Evolutionary conservation across 92 coral and sea anemone species (phyloP).

Genomic region (Porites divaricata): DNA sequence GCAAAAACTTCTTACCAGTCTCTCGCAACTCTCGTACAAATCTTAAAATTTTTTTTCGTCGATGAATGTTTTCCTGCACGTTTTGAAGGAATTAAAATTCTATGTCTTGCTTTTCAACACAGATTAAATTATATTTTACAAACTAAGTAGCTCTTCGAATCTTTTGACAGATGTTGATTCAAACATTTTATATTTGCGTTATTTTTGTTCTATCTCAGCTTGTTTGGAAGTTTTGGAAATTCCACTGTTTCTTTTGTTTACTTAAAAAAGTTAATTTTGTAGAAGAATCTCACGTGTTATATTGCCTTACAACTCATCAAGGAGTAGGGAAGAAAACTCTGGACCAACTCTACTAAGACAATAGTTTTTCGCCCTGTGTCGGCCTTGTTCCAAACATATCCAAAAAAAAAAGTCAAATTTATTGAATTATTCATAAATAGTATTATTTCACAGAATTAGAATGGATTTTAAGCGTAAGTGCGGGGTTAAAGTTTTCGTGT

Average conservation of each 20-base stretch:
- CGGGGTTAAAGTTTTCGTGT: background rate
- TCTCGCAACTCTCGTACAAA: too few species aligned
- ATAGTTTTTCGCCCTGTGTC: too few species aligned
- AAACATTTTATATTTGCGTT: slow-evolving; percentile 2
- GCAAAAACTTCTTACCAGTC: background rate
- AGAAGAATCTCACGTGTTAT: too few species aligned
- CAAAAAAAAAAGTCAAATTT: background rate
- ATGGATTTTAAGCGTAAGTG: slow-evolving; percentile 10
- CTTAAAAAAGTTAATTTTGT: background rate
- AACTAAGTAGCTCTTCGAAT: background rate
- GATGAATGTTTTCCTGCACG: slow-evolving; percentile 3
- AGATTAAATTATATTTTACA: background rate
- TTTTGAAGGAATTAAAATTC: background rate
- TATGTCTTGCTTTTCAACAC: background rate
- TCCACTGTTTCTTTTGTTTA: background rate
- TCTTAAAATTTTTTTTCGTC: background rate
- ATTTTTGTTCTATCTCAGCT: background rate
- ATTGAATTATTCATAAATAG: slow-evolving; percentile 21
- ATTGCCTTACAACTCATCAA: background rate
- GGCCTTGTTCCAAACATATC: background rate
- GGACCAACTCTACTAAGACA: background rate
- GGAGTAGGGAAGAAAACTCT: too few species aligned
- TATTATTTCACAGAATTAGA: background rate
- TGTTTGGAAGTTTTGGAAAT: background rate
- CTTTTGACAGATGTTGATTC: background rate